Evolutionary conservation across 1,140 invertebrate species (phyloP), one percentile per base, ranked within the genome.

Genomic region (Pogonomyrmex californicus): DNA sequence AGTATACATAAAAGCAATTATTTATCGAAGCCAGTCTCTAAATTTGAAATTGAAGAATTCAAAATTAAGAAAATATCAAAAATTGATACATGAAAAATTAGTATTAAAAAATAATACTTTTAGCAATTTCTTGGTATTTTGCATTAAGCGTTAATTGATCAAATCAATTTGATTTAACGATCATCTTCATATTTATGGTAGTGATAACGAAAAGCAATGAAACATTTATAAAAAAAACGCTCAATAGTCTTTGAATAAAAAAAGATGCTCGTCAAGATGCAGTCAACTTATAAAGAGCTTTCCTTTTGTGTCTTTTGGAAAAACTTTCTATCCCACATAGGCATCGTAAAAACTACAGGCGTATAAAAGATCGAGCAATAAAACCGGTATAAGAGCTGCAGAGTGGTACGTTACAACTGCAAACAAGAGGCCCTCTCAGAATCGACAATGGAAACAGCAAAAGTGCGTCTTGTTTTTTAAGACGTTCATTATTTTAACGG

Each of bases 401-500:
- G 38, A 38, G 62, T 17, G 17, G 6, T 60, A 47, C 88, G 38
- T 14, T 51, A 41, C 14, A 33, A 70, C 78, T 33, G 68, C 49
- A 44, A 49, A 44, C 79, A 17, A 38, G 14, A 14, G 30, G 6
- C 14, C 38, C 41, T 49, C 4, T 68, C 41, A 12, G 41, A n/a
- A n/a, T n/a, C 44, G 9, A n/a, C 38, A 23, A 12, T 38, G 78
- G 65, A 38, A 71, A 41, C 66, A 33, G 23, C 51, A 41, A n/a
- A 85, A 33, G 44, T 58, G 38, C 30, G 41, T 63, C 12, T 38
- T 83, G 54, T 60, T 73, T 82, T 73, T 82, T 23, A 38, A 81
- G 77, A 79, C 82, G 73, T 90, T 93, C 92, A 90, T 93, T 94
- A 93, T 93, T 94, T 93, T 90, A 93, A 87, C 88, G 85, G 87